Conservation (phyloP, 2,797 vertebrate species). For the Hypotaenidia philippensis region DNA sequence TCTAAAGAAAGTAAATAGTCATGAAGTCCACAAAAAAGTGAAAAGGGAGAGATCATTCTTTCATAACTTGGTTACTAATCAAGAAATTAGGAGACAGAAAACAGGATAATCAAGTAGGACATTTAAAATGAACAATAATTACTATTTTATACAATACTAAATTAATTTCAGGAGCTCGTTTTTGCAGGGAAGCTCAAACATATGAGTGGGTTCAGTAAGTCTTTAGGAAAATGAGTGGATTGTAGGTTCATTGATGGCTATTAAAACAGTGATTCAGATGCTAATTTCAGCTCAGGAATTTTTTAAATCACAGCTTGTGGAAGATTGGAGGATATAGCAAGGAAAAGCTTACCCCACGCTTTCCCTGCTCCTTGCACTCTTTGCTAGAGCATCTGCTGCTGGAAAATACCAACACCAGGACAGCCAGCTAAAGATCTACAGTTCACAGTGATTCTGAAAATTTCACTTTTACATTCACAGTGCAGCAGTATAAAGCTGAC, state of each 20-base stretch:
- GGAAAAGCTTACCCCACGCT: not conserved
- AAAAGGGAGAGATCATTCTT: not conserved
- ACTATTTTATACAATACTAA: constrained; percentile 11
- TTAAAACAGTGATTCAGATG: constrained; percentile 42
- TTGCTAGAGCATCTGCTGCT: not conserved
- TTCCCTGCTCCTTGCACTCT: not conserved
- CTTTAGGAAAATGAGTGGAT: constrained; percentile 28
- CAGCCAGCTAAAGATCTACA: not conserved
- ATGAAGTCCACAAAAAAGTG: not conserved
- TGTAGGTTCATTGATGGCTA: constrained; percentile 18
- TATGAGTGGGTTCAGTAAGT: constrained; percentile 16
- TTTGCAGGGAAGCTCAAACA: constrained; percentile 1
- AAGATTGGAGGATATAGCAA: not conserved
- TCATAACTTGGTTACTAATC: constrained; percentile 11
- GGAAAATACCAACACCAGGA: not conserved
- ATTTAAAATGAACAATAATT: constrained; percentile 56
- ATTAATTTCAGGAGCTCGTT: constrained; percentile 48
- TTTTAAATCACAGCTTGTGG: not conserved
- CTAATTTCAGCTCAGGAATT: constrained; percentile 43
- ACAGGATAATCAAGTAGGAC: constrained; percentile 13
- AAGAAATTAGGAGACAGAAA: constrained; percentile 26
- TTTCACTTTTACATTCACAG: not conserved
- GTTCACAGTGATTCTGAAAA: not conserved
- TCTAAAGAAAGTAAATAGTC: not conserved
- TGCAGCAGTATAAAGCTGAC: not conserved